These are phyloP conservation scores for Drosophila oshimai DNA, from an alignment of 1,140 invertebrate genomes.

Conservation along the genomic window DNA sequence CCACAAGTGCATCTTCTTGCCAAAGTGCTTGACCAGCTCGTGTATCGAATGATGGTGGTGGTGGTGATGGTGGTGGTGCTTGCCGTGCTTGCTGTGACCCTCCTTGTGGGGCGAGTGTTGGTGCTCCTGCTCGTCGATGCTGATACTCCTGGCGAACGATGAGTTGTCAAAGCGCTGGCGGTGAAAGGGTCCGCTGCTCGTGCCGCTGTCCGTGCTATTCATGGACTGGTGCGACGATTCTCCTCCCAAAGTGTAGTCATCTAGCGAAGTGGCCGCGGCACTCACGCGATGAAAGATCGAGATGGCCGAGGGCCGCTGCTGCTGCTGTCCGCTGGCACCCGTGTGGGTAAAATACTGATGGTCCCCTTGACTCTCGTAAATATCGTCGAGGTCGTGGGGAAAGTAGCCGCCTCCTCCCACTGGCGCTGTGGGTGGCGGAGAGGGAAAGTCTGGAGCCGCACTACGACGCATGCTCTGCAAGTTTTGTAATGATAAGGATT, in stretches of 20 bases:
- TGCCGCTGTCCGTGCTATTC: constrained; percentile 52
- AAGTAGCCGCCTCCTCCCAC: constrained; percentile 71
- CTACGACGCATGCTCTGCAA: constrained; percentile 72
- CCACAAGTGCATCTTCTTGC: constrained; percentile 87
- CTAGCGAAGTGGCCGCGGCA: constrained; percentile 62
- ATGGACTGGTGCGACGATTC: constrained; percentile 46
- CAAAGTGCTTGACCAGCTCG: constrained; percentile 88
- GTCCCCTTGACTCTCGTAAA: constrained; percentile 75
- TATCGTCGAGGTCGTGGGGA: constrained; percentile 82
- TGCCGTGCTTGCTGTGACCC: constrained; percentile 67
- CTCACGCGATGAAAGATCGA: constrained; percentile 78
- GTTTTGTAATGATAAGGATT: constrained; percentile 1
- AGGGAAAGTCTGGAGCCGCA: constrained; percentile 58
- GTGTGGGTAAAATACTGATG: constrained; percentile 82
- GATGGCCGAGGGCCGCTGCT: constrained; percentile 70
- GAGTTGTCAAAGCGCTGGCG: constrained; percentile 84
- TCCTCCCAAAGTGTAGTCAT: constrained; percentile 59
- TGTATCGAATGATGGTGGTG: constrained; percentile 87
- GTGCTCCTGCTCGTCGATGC: constrained; percentile 71
- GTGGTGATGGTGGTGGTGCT: constrained; percentile 78
- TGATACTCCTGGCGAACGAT: constrained; percentile 84
- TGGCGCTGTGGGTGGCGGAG: constrained; percentile 54
- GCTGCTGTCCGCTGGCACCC: constrained; percentile 63
- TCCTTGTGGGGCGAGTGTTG: constrained; percentile 64
- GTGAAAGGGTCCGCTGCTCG: constrained; percentile 8